Evolutionary conservation across 2,888 invertebrate genomes (phyloP).

Genomic region (Ommatoiulus sabulosus): DNA sequence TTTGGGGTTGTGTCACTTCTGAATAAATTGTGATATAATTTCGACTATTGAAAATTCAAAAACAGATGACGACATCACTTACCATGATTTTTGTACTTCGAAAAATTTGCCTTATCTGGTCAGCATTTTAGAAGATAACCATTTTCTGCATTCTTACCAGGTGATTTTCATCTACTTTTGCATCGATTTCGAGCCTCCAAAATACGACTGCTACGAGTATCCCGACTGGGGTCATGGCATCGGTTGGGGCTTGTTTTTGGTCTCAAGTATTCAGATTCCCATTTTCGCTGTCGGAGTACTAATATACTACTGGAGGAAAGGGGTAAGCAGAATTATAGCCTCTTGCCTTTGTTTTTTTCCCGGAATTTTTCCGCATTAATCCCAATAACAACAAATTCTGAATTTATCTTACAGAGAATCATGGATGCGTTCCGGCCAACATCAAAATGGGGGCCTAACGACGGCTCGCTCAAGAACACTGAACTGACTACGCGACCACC

Average conservation of each 20-base stretch:
- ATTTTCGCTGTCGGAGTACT: conserved; percentile 61
- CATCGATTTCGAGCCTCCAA: conserved; percentile 60
- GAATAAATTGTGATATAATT: too few relatives aligned
- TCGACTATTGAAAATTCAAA: too few relatives aligned
- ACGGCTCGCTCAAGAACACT: background rate
- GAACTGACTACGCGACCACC: background rate
- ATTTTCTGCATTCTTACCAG: conserved; percentile 59
- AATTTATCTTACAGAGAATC: conserved; percentile 61
- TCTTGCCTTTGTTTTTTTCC: too few relatives aligned
- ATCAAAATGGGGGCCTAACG: conserved; percentile 63
- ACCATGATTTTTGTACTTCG: background rate
- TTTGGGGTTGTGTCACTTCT: too few relatives aligned
- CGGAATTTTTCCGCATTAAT: background rate
- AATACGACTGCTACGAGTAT: conserved; percentile 62
- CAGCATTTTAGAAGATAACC: background rate
- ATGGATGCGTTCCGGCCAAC: conserved; percentile 61
- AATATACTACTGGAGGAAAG: conserved; percentile 59
- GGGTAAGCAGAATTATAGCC: conserved; percentile 58
- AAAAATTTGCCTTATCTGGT: background rate
- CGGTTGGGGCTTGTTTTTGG: conserved; percentile 63
- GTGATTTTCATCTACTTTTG: conserved; percentile 63
- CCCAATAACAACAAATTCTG: background rate
- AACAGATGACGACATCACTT: too few relatives aligned
- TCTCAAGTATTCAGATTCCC: conserved; percentile 63
- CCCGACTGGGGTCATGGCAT: conserved; percentile 63